Evolutionary conservation across 1,140 invertebrate species (phyloP).

Genomic region (Artemia franciscana): DNA sequence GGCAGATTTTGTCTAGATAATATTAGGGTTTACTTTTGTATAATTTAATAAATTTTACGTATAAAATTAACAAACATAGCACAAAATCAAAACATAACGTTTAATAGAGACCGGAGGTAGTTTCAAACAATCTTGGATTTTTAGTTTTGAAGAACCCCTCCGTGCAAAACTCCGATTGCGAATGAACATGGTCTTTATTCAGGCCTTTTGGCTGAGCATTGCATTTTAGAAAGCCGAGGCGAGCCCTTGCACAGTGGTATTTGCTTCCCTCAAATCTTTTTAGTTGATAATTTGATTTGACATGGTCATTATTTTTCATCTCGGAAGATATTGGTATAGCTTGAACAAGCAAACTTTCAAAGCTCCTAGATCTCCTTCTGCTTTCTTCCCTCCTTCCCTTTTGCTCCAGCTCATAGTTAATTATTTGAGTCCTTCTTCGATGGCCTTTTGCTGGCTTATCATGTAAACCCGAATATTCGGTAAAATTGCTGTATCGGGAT

Average conservation of each 20-base stretch:
- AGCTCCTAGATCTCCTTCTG: not conserved
- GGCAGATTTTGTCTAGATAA: no score
- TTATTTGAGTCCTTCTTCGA: not conserved
- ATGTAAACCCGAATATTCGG: not conserved
- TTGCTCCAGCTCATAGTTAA: not conserved
- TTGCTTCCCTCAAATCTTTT: not conserved
- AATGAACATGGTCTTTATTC: not conserved
- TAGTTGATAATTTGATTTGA: not conserved
- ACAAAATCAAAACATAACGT: no score
- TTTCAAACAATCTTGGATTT: constrained; percentile 3
- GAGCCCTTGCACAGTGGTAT: not conserved
- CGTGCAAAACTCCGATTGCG: not conserved
- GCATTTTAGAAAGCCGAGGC: not conserved
- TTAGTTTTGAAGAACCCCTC: not conserved
- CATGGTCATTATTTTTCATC: not conserved
- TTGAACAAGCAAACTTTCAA: not conserved
- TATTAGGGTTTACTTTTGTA: no score
- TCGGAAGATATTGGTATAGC: not conserved
- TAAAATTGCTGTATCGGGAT: not conserved
- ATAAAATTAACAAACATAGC: no score
- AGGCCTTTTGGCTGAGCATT: not conserved
- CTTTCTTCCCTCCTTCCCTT: not conserved
- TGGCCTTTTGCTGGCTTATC: not conserved
- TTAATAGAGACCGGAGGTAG: constrained; percentile 4
- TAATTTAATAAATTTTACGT: no score